Percentiles rank a stretch among this genome's conserved stretches.
Evolutionary conservation across 1,140 invertebrate genomes (phyloP).

Genomic region (Gonioctena quinquepunctata): DNA sequence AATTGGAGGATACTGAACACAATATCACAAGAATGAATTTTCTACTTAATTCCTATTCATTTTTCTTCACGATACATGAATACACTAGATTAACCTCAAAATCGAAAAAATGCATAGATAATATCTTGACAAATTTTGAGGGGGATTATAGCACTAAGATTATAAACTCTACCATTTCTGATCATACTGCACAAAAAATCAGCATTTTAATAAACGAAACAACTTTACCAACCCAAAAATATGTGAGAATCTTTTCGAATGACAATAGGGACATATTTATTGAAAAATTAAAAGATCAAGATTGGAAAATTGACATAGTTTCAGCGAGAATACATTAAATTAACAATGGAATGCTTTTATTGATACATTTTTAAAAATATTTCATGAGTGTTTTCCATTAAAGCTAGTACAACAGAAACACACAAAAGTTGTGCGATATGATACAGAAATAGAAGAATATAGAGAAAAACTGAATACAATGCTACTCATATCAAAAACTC

Average conservation of each 20-base stretch:
- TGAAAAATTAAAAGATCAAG: neutral
- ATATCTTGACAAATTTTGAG: neutral
- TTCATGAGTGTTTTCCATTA: neutral
- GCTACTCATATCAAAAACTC: neutral
- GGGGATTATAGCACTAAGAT: neutral
- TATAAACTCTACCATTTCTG: neutral
- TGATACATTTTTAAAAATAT: neutral
- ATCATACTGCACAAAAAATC: neutral
- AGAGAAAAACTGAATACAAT: neutral
- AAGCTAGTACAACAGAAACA: neutral
- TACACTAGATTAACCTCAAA: neutral
- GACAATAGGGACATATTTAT: neutral
- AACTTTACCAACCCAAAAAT: neutral
- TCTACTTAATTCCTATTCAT: neutral
- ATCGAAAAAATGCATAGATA: constrained; percentile 2
- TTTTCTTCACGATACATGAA: neutral
- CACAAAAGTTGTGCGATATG: neutral
- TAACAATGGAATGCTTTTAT: neutral
- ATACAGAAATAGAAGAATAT: neutral
- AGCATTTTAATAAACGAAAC: neutral
- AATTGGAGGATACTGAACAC: neutral
- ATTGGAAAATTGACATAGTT: neutral
- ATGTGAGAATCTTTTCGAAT: neutral
- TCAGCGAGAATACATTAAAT: neutral
- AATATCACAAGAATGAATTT: neutral